Conservation (phyloP, 2,888 invertebrate genomes). For the Linnaemya vulpina region DNA sequence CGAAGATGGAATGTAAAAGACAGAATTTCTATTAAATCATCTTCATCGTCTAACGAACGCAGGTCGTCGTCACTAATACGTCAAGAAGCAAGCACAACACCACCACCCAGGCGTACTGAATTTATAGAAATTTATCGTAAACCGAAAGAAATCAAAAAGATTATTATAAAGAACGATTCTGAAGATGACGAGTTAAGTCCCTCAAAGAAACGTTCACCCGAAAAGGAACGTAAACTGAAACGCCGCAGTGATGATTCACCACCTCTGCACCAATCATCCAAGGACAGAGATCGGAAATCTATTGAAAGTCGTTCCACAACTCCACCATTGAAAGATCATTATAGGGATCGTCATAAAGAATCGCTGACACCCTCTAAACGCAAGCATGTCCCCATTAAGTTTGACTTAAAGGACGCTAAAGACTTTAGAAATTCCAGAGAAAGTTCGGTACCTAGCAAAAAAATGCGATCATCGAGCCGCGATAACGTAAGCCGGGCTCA, state of each 20-base stretch:
- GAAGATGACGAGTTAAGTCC: constrained; percentile 81
- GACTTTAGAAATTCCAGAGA: constrained; percentile 47
- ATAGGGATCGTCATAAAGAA: constrained; percentile 49
- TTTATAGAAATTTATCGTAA: constrained; percentile 78
- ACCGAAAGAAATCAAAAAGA: constrained; percentile 80
- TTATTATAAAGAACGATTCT: constrained; percentile 84
- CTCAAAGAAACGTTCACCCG: constrained; percentile 73
- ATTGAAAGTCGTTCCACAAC: constrained; percentile 77
- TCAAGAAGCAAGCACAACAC: constrained; percentile 76
- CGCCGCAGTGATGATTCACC: constrained; percentile 66
- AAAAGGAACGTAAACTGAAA: constrained; percentile 68
- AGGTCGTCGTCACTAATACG: constrained; percentile 76
- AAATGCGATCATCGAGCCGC: constrained; percentile 74
- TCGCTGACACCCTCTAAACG: constrained; percentile 74
- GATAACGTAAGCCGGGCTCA: constrained; percentile 70
- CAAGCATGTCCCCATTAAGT: constrained; percentile 82
- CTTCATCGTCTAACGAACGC: constrained; percentile 71
- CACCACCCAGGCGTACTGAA: constrained; percentile 76
- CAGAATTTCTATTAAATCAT: constrained; percentile 41
- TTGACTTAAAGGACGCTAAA: constrained; percentile 76
- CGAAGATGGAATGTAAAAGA: constrained; percentile 56
- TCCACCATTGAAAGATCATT: constrained; percentile 77
- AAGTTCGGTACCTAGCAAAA: constrained; percentile 66
- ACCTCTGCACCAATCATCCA: neutral
- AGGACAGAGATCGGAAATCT: constrained; percentile 62